These are phyloP conservation scores for Buathra laborator DNA, from an alignment of 2,888 invertebrate species.

Conservation along the genomic window DNA sequence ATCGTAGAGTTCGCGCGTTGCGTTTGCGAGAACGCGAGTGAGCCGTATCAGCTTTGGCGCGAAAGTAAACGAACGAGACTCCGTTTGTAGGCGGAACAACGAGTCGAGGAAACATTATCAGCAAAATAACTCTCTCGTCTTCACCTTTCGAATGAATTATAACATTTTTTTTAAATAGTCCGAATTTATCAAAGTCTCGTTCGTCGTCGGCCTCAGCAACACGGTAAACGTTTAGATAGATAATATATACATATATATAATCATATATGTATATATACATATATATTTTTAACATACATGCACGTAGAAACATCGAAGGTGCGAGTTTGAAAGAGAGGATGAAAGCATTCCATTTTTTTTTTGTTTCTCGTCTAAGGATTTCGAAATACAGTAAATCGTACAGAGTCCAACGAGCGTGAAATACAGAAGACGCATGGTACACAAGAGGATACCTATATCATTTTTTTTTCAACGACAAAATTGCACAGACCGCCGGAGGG, in stretches of 20 bases:
- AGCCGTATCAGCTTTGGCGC: constrained; percentile 49
- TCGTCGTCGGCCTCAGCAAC: constrained; percentile 60
- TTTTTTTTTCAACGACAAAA: constrained; percentile 39
- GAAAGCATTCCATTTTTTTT: constrained; percentile 66
- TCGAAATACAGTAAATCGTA: constrained; percentile 19
- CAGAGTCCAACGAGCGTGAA: constrained; percentile 41
- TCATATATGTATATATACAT: constrained; percentile 44
- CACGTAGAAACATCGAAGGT: constrained; percentile 79
- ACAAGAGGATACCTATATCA: constrained; percentile 39
- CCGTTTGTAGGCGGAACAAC: constrained; percentile 2
- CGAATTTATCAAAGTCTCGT: constrained; percentile 55
- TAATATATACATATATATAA: constrained; percentile 60
- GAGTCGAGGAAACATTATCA: constrained; percentile 7
- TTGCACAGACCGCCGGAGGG: background rate
- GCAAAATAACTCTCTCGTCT: constrained; percentile 27
- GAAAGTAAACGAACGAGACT: constrained; percentile 60
- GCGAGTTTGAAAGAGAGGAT: constrained; percentile 73
- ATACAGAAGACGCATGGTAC: constrained; percentile 46
- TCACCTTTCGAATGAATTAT: too few species aligned
- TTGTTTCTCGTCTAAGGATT: constrained; percentile 58
- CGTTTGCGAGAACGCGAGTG: constrained; percentile 40
- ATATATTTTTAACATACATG: constrained; percentile 72
- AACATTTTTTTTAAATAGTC: constrained; percentile 19
- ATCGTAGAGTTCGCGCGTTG: constrained; percentile 11
- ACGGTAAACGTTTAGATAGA: constrained; percentile 49